phyloP scores from a whole-genome alignment of 1,140 invertebrate species.

The Hirudo medicinalis region DNA sequence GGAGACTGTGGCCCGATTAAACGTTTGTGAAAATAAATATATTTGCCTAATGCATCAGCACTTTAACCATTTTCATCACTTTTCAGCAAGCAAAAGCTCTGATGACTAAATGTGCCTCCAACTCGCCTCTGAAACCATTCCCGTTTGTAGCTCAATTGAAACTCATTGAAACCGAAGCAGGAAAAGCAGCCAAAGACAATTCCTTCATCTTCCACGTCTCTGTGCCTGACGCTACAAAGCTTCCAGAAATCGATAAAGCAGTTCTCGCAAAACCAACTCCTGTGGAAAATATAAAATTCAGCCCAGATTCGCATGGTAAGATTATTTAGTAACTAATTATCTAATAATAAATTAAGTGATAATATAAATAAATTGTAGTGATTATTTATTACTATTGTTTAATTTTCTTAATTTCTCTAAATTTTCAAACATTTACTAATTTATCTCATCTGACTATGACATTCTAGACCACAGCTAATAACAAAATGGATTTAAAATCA shows the following conservation, averaged over 20 bases:
- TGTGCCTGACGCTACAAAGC: slow-evolving; percentile 67
- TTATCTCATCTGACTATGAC: neutral
- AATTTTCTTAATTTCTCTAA: neutral
- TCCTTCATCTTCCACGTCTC: slow-evolving; percentile 71
- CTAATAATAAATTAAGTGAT: neutral
- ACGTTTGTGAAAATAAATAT: slow-evolving; percentile 37
- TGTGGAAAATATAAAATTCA: slow-evolving; percentile 1
- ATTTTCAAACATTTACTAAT: neutral
- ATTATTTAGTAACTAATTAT: neutral
- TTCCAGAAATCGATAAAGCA: slow-evolving; percentile 64
- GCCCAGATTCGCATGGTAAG: neutral
- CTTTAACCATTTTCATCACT: neutral
- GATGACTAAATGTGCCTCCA: slow-evolving; percentile 56
- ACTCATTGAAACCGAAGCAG: slow-evolving; percentile 58
- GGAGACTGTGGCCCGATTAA: slow-evolving; percentile 76
- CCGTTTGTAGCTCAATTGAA: slow-evolving; percentile 56
- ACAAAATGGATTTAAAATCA: too few relatives aligned
- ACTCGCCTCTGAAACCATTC: slow-evolving; percentile 46
- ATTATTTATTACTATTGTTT: neutral
- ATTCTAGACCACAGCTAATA: too few relatives aligned
- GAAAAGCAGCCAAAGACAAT: slow-evolving; percentile 82
- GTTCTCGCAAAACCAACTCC: slow-evolving; percentile 59
- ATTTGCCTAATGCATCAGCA: neutral
- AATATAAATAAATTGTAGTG: neutral
- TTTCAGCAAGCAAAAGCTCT: slow-evolving; percentile 57